phyloP scores from a whole-genome alignment of 2,888 invertebrate genomes.

The Campopleginae sp. region DNA sequence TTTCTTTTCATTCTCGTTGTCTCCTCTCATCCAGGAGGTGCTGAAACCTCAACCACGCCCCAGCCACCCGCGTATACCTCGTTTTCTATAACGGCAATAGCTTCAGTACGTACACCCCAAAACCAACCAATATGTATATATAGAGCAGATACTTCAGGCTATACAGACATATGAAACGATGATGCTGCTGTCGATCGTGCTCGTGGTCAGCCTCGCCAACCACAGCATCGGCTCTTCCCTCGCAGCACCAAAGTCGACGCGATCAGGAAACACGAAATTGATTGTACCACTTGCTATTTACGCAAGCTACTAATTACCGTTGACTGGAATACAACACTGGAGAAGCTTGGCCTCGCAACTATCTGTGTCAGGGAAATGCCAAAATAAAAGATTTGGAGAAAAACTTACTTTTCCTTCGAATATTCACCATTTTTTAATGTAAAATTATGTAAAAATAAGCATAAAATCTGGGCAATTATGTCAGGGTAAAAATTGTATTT shows the following conservation, averaged over 20 bases:
- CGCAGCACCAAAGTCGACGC: constrained; percentile 40
- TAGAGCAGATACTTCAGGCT: constrained; percentile 1
- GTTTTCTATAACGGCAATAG: constrained; percentile 42
- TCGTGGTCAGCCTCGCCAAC: constrained; percentile 29
- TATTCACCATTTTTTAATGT: no score
- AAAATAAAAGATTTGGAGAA: no score
- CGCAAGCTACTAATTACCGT: constrained; percentile 71
- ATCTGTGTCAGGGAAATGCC: no score
- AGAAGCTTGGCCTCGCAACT: no score
- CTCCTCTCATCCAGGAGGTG: constrained; percentile 32
- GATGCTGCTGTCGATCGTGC: constrained; percentile 37
- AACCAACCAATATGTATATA: not conserved
- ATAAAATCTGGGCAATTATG: no score
- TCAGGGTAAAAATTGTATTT: no score
- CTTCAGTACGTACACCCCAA: constrained; percentile 15
- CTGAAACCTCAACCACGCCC: constrained; percentile 50
- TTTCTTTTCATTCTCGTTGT: constrained; percentile 28
- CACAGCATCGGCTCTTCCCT: constrained; percentile 27
- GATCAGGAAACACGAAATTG: constrained; percentile 73
- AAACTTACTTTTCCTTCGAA: no score
- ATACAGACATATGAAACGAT: constrained; percentile 26
- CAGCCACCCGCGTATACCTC: constrained; percentile 60
- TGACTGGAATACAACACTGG: constrained; percentile 1
- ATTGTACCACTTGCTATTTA: constrained; percentile 75
- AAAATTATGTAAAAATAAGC: no score